Conservation (phyloP, 2,113 vertebrate genomes). For the Salminus brasiliensis region DNA sequence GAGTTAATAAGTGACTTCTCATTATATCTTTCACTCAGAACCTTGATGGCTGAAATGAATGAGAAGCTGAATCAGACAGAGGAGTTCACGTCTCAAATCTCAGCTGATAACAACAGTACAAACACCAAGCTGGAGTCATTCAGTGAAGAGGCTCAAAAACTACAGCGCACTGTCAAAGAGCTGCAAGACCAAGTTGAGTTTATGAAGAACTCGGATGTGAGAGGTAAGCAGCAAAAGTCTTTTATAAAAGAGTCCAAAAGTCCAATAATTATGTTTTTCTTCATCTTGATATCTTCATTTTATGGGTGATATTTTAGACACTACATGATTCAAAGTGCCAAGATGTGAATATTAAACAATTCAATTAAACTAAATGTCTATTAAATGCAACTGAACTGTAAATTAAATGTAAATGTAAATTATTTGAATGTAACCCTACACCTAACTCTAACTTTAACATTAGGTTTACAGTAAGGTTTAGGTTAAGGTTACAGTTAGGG, state of each 20-base stretch:
- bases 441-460: too few relatives aligned
- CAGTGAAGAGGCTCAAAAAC: slow-evolving; percentile 80
- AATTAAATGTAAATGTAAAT: too few relatives aligned
- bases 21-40: slow-evolving; percentile 78
- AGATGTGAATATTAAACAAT: background rate
- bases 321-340: background rate
- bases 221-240: slow-evolving; percentile 78
- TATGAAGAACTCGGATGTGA: slow-evolving; percentile 94
- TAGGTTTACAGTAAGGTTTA: too few relatives aligned
- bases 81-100: slow-evolving; percentile 72
- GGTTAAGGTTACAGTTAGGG: too few relatives aligned
- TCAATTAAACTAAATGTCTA: too few relatives aligned
- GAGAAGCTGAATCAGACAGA: slow-evolving; percentile 83
- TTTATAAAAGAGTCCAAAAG: background rate
- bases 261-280: background rate
- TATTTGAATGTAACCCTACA: too few relatives aligned
- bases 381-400: too few relatives aligned
- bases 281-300: background rate
- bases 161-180: slow-evolving; percentile 83
- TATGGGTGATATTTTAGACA: background rate
- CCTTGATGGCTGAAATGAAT: slow-evolving; percentile 83
- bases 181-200: slow-evolving; percentile 90
- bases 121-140: slow-evolving; percentile 74
- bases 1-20: too few relatives aligned
- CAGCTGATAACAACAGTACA: slow-evolving; percentile 73